Conservation (phyloP, 2,888 invertebrate species). For the Andrena fulva region DNA sequence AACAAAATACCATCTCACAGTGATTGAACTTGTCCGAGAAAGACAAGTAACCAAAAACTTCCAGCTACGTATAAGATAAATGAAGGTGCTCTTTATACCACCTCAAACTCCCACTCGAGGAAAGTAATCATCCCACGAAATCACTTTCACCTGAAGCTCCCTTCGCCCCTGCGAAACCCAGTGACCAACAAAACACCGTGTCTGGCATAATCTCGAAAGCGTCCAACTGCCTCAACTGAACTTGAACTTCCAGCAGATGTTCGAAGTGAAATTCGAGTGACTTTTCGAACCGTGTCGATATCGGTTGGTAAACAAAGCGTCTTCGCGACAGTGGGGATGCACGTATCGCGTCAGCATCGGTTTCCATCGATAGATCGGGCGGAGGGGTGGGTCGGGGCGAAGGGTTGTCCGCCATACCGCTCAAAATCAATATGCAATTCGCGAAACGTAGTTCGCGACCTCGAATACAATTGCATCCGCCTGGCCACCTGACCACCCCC, state of each 20-base stretch:
- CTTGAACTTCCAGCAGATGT: not conserved
- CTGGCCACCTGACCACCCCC: conserved; percentile 18
- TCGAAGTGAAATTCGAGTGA: not conserved
- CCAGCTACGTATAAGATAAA: too few relatives aligned
- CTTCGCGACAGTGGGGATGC: not conserved
- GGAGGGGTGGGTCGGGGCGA: not conserved
- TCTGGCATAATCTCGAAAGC: too few relatives aligned
- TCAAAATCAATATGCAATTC: conserved; percentile 73
- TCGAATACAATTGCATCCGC: conserved; percentile 66
- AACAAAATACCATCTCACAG: too few relatives aligned
- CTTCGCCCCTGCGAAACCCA: too few relatives aligned
- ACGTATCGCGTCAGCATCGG: conserved; percentile 8
- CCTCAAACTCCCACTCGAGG: too few relatives aligned
- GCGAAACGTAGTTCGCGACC: conserved; percentile 69
- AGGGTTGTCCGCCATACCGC: conserved; percentile 17
- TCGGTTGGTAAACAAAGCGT: not conserved
- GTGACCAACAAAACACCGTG: too few relatives aligned
- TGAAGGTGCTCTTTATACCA: too few relatives aligned
- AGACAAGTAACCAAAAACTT: too few relatives aligned
- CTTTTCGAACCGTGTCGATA: conserved; percentile 8
- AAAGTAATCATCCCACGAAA: too few relatives aligned
- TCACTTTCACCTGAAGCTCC: too few relatives aligned
- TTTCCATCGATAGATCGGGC: conserved; percentile 21
- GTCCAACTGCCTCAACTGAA: not conserved
- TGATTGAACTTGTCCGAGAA: too few relatives aligned